Evolutionary conservation across 2,113 vertebrate species (phyloP).

Genomic region (Dasypus novemcinctus): DNA sequence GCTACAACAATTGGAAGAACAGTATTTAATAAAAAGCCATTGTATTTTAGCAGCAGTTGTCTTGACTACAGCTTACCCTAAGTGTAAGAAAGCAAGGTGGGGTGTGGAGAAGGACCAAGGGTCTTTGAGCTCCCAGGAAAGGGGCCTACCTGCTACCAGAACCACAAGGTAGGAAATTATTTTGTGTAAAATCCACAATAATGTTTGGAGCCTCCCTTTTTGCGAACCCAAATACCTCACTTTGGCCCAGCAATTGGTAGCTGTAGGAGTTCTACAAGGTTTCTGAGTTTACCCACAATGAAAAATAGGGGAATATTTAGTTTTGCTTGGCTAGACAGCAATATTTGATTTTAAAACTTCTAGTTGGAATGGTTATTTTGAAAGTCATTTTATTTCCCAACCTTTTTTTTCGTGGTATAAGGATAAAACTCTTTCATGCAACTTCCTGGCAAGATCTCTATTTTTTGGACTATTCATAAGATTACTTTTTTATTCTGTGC

Average conservation of each 20-base stretch:
- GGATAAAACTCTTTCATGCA: slow-evolving; percentile 60
- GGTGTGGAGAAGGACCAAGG: slow-evolving; percentile 25
- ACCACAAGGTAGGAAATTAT: slow-evolving; percentile 34
- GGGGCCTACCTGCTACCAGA: neutral
- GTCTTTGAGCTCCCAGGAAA: slow-evolving; percentile 15
- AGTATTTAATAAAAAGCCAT: slow-evolving; percentile 80
- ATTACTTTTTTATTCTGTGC: slow-evolving; percentile 51
- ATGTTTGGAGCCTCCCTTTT: slow-evolving; percentile 66
- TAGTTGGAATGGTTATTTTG: slow-evolving; percentile 65
- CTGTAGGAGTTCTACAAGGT: slow-evolving; percentile 50
- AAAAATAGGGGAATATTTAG: slow-evolving; percentile 57
- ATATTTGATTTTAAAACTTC: slow-evolving; percentile 61
- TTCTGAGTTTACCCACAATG: slow-evolving; percentile 60
- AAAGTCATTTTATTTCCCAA: slow-evolving; percentile 71
- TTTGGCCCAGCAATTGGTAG: slow-evolving; percentile 43
- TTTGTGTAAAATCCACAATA: slow-evolving; percentile 27
- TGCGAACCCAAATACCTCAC: slow-evolving; percentile 33
- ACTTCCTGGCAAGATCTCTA: slow-evolving; percentile 73
- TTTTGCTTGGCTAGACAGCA: slow-evolving; percentile 67
- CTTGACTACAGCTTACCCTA: slow-evolving; percentile 41
- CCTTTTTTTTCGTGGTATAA: slow-evolving; percentile 60
- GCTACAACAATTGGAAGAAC: slow-evolving; percentile 75
- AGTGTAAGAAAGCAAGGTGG: neutral
- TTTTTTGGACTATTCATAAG: slow-evolving; percentile 69
- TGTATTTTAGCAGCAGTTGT: slow-evolving; percentile 62